Base-by-base conservation (phyloP, 1,140 invertebrate genomes). In the Zaprionus lachaisei region DNA sequence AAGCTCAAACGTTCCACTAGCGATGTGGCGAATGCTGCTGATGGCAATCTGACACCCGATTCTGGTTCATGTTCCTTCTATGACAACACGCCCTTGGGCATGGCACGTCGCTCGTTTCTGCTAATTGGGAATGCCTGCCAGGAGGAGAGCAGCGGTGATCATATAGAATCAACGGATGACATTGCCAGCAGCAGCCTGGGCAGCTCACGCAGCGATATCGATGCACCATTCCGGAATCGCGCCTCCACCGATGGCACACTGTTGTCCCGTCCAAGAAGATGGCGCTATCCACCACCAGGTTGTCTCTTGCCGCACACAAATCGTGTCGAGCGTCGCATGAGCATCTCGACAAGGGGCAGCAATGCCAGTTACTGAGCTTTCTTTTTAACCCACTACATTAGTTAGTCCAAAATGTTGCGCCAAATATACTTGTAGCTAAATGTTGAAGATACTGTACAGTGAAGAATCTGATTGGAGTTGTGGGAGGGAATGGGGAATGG, bases 181-280 rank as follows among this genome's bases (percentile, higher is more conserved):
- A 89, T 86, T 41, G 75, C 80, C n/a, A 90, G 86, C 58, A 92
- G 72, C 44, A 90, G 87, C 31, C 56, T 89, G 62, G 75, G 73
- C 26, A 86, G 85, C 17, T 83, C 89, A 4, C 66, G 87, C 14
- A 79, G 91, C 44, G 81, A 84, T 28, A 89, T 89, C 22, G 92
- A 92, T 55, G 80, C 91, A 38, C 94, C 94, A 51, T 96, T 96
- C 84, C 93, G 95, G 60, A 93, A 93, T 69, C 91, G 95, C 55
- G 95, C 95, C 11, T 95, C 94, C 15, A 96, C 95, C 0, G 95
- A 95, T 67, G 95, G 95, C 0, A 94, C 94, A 55, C 67, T 94
- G 5, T 69, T 93, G 12, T 94, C 94, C 9, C 83, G 93, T 22
- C 93, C 85, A 0, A 91, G 94, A 72, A 92, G 93, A 44, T 94